Evolutionary conservation across 2,797 vertebrate genomes (phyloP), one percentile per base, ranked within the genome.

Genomic region (Apogon talboti): DNA sequence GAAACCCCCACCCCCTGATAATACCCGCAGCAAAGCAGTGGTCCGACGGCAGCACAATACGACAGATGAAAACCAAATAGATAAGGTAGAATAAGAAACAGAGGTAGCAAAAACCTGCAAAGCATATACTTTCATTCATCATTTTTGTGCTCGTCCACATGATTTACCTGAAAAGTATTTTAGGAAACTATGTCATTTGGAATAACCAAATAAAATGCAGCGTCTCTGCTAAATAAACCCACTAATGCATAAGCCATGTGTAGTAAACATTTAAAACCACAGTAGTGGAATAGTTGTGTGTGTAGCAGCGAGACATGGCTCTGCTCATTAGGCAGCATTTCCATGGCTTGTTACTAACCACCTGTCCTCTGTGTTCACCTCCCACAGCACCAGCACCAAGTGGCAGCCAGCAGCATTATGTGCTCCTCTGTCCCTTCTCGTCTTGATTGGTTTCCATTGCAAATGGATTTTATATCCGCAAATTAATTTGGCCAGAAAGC

Each of bases 401-500:
- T 42, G 40, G 51, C 67, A 61, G 80, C 64, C 72, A 54, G 19
- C 50, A 57, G 73, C 51, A 49, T 46, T 51, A 78, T 21, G 42
- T 67, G 42, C 75, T 63, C 46, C 45, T 44, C 37, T 18, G 49
- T 59, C 78, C 28, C 51, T 52, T 62, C 54, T 72, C 15, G 52
- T 68, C 4, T 6, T 65, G 62, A 89, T 79, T 82, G 79, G 76
- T 72, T 85, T 80, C 68, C 18, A 19, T 62, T 80, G 82, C 76
- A 84, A 90, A 89, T 56, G 42, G 59, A 58, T 87, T 79, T 74
- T 53, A 78, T 74, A 83, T 76, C 75, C 61, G 61, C 47, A 81
- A 74, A 89, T 80, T 81, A 67, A 89, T 90, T 86, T 79, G 52
- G 69, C 41, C 56, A 58, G 87, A 81, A 79, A 58, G 57, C 65